A percentile compares a stretch with the other conserved stretches of the same genome.
phyloP scores from a whole-genome alignment of 2,797 vertebrate genomes.

The Artibeus lituratus region DNA sequence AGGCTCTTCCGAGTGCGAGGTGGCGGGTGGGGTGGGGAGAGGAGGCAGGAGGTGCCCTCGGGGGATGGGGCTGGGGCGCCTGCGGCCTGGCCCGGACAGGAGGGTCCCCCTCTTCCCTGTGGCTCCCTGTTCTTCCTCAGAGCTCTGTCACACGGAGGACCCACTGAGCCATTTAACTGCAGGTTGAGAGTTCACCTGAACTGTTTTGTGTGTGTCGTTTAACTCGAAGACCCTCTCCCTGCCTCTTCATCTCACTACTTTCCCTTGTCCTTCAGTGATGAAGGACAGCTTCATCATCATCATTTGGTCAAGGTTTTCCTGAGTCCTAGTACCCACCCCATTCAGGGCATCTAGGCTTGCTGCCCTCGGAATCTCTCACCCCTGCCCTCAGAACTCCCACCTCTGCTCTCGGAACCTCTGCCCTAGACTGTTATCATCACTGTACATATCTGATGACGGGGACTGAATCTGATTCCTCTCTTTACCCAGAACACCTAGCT shows the following conservation, averaged over 20 bases:
- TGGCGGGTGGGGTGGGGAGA: too few species aligned
- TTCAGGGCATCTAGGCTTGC: not conserved
- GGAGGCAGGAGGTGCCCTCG: not conserved
- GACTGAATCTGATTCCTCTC: not conserved
- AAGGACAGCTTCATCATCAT: not conserved
- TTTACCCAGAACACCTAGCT: not conserved
- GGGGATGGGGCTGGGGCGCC: accelerated
- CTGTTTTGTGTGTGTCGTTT: not conserved
- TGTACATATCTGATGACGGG: not conserved
- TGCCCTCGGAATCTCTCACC: not conserved
- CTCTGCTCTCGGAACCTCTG: not conserved
- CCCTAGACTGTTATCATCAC: not conserved
- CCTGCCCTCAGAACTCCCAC: not conserved
- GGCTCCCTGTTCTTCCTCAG: not conserved
- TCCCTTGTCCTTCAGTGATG: not conserved
- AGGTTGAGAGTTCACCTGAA: not conserved
- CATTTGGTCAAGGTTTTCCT: not conserved
- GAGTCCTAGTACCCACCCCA: not conserved
- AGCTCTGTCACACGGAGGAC: not conserved
- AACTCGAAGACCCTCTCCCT: not conserved
- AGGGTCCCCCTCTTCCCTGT: not conserved
- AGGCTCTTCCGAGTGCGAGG: not conserved
- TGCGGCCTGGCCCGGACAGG: accelerated
- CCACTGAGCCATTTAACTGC: not conserved
- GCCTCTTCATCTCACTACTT: not conserved